Base-by-base conservation (phyloP, 1,140 invertebrate genomes). In the Leptestheria dahalacensis region DNA sequence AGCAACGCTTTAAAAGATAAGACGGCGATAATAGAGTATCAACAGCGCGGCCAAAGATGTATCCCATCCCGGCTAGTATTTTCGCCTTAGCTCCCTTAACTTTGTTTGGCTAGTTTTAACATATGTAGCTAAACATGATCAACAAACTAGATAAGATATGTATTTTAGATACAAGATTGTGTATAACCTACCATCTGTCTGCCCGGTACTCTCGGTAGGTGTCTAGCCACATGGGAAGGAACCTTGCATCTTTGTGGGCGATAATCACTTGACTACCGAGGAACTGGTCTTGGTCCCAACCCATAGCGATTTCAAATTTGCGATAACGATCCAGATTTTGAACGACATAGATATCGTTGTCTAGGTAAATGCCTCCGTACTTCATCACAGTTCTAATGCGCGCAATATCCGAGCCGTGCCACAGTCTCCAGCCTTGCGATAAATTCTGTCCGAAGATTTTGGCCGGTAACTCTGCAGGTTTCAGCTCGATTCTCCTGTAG, bases 281-380 rank as follows among this genome's bases (percentile, higher is more conserved):
- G 33, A 62, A 64, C 49, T 69, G 60, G 47, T 64, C 61, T n/a
- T 62, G 33, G 23, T 65, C 64, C 72, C 72, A 73, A 11, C 71
- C 73, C 28, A 74, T 55, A 6, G 67, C 61, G 65, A 73, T 72
- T 64, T 73, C 72, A 64, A 66, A 73, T 47, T 64, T 64, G 24
- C 71, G 60, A 58, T 70, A 74, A 25, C 65, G 46, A 60, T 74
- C 63, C 28, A 75, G 64, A 4, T 68, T 64, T 50, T 71, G 67
- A 2, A 74, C 63, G 23, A 74, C 61, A 28, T 71, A 64, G 10
- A 67, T 63, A 65, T 74, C 73, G 33, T 66, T 69, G 61, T 74
- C 73, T 1, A 74, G 60, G 61, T 68, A 74, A 33, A 74, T 73
- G 9, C 73, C 73, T 20, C 73, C 73, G 53, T 65, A 67, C 57